These are phyloP conservation scores for Bubo blakistoni DNA, from an alignment of 2,113 vertebrate genomes.

Conservation along the genomic window DNA sequence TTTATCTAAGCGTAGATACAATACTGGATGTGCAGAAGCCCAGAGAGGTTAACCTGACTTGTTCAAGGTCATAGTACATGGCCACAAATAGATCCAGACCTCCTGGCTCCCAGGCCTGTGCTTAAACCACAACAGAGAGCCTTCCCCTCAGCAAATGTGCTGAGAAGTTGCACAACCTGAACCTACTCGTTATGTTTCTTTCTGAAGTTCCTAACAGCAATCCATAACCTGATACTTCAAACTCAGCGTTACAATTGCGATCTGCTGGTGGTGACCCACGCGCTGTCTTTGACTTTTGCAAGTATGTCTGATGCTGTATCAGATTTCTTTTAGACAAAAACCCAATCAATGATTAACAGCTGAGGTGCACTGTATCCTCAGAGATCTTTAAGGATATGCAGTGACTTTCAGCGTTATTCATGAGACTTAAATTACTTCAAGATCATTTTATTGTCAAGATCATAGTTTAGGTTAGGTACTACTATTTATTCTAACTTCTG, in stretches of 20 bases:
- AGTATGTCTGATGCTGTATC: neutral
- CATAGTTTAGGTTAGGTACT: neutral
- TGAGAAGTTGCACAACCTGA: slow-evolving; percentile 33
- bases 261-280: neutral
- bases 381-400: neutral
- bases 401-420: neutral
- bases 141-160: slow-evolving; percentile 9
- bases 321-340: neutral
- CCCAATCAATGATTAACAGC: neutral
- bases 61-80: neutral
- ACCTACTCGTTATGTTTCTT: neutral
- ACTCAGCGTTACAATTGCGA: neutral
- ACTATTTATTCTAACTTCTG: neutral
- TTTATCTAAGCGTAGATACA: neutral
- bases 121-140: neutral
- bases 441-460: neutral
- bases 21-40: neutral
- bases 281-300: neutral
- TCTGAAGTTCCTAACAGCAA: slow-evolving; percentile 18
- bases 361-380: neutral
- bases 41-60: neutral
- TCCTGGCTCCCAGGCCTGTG: slow-evolving; percentile 13
- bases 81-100: slow-evolving; percentile 5
- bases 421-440: neutral
- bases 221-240: slow-evolving; percentile 17